Conservation (phyloP, 2,888 invertebrate species). For the Ectropis crepuscularia region DNA sequence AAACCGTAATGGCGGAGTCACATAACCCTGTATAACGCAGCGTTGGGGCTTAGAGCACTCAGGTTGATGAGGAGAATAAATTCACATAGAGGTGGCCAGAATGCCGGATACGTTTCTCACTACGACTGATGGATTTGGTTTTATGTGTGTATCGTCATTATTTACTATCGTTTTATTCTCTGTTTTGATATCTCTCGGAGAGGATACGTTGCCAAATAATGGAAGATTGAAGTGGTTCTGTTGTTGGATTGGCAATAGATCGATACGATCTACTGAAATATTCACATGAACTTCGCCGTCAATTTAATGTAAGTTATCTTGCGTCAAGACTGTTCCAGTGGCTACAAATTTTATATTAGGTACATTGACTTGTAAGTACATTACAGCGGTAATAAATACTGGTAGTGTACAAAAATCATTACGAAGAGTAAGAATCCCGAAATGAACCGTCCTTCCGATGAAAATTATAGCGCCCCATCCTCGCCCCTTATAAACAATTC, state of each 20-base stretch:
- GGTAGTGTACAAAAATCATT: neutral
- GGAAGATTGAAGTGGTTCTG: neutral
- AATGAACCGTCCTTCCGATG: constrained; percentile 38
- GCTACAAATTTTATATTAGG: neutral
- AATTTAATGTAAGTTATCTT: too few relatives aligned
- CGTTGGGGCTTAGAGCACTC: constrained; percentile 58
- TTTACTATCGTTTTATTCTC: constrained; percentile 33
- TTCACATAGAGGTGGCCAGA: constrained; percentile 47
- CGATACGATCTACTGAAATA: too few relatives aligned
- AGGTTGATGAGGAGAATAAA: constrained; percentile 64
- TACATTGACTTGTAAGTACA: neutral
- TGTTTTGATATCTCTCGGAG: constrained; percentile 9
- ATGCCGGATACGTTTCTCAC: constrained; percentile 38
- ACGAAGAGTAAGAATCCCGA: constrained; percentile 31
- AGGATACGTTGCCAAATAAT: constrained; percentile 4
- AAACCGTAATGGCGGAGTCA: constrained; percentile 60
- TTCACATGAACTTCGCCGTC: too few relatives aligned
- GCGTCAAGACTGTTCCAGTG: too few relatives aligned
- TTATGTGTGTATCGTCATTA: constrained; percentile 36
- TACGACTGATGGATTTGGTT: constrained; percentile 41
- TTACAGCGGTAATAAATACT: too few relatives aligned
- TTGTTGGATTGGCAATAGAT: neutral
- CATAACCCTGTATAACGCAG: constrained; percentile 47
- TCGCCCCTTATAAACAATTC: constrained; percentile 63
- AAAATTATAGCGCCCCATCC: constrained; percentile 47